These are phyloP conservation scores for Tetragonula clypearis DNA, from an alignment of 1,140 invertebrate genomes.

Conservation along the genomic window DNA sequence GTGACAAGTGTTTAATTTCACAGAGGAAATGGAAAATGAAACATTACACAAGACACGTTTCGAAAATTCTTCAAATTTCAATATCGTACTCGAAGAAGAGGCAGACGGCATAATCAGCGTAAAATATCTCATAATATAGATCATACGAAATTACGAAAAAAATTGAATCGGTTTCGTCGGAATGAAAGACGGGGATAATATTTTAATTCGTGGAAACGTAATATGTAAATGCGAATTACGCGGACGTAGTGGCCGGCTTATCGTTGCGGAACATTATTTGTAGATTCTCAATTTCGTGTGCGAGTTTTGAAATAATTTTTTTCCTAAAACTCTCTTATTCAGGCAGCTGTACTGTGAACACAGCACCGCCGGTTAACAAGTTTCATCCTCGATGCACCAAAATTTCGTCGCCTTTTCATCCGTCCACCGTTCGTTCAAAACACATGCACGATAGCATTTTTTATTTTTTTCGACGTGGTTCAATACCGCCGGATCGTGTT, in stretches of 20 bases:
- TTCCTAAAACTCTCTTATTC: slow-evolving; percentile 56
- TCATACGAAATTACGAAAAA: neutral
- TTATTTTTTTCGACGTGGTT: slow-evolving; percentile 6
- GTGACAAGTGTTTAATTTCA: too few relatives aligned
- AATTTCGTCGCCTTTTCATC: slow-evolving; percentile 48
- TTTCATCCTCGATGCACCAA: slow-evolving; percentile 55
- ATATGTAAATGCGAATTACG: neutral
- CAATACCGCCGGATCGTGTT: neutral
- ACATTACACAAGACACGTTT: neutral
- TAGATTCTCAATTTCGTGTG: slow-evolving; percentile 49
- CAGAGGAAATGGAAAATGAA: neutral
- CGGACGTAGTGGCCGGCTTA: slow-evolving; percentile 21
- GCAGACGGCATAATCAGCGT: neutral
- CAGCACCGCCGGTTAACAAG: slow-evolving; percentile 61
- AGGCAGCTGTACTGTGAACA: slow-evolving; percentile 58
- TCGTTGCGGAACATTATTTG: slow-evolving; percentile 57
- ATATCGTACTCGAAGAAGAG: neutral
- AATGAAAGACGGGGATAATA: neutral
- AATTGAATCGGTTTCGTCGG: neutral
- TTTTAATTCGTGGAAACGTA: neutral
- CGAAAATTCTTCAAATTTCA: neutral
- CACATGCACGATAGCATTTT: neutral
- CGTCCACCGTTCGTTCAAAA: neutral
- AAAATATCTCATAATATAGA: neutral
- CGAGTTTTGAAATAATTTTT: slow-evolving; percentile 59